Conservation (phyloP, 2,113 vertebrate species). For the Pelobates fuscus region DNA sequence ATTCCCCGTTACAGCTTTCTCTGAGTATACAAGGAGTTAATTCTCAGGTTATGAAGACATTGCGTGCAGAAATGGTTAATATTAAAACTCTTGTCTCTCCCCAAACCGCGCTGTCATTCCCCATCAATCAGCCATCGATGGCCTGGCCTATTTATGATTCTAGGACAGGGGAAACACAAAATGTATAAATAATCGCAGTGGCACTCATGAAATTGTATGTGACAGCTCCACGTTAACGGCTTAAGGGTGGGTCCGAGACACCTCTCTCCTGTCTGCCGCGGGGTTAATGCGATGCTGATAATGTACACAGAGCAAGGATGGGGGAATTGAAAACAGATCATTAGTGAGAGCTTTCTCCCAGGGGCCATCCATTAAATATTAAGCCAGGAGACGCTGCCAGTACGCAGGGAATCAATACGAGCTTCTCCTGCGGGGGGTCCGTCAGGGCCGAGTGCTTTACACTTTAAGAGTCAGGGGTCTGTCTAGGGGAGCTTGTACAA, state of each 20-base stretch:
- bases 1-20: too few species aligned
- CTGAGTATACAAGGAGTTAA: too few species aligned
- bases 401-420: slow-evolving; percentile 44
- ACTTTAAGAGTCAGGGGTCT: neutral
- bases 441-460: neutral
- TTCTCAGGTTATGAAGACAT: too few species aligned
- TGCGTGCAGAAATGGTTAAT: too few species aligned
- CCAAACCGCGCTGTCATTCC: neutral
- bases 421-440: neutral
- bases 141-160: slow-evolving; percentile 13
- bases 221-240: slow-evolving; percentile 20
- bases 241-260: neutral
- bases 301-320: slow-evolving; percentile 6
- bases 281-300: slow-evolving; percentile 8
- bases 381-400: slow-evolving; percentile 35
- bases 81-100: neutral
- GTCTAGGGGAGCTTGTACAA: too few species aligned
- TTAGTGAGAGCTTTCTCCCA: slow-evolving; percentile 23
- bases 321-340: slow-evolving; percentile 2
- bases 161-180: neutral
- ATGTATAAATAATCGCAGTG: slow-evolving; percentile 27
- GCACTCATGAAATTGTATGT: slow-evolving; percentile 21
- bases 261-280: neutral
- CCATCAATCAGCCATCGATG: neutral
- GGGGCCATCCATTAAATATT: slow-evolving; percentile 43